Conservation (phyloP, 2,888 invertebrate species). For the Drosophila colorata region DNA sequence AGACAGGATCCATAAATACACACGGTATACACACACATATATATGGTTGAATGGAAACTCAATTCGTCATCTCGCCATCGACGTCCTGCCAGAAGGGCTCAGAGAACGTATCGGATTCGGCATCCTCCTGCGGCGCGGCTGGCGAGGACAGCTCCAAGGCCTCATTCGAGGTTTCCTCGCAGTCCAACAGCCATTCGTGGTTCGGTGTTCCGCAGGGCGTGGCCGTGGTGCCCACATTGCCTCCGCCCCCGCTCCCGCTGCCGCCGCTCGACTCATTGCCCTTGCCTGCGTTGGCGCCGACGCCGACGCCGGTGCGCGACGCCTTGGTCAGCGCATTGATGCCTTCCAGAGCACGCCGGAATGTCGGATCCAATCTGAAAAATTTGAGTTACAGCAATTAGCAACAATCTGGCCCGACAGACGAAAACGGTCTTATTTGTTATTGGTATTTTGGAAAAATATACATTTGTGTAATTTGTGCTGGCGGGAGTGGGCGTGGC, state of each 20-base stretch:
- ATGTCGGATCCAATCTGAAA: constrained; percentile 82
- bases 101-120: constrained; percentile 86
- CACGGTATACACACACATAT: neutral
- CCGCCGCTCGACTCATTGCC: constrained; percentile 11
- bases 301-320: constrained; percentile 41
- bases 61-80: constrained; percentile 86
- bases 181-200: constrained; percentile 81
- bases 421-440: too few species aligned
- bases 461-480: too few species aligned
- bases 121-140: constrained; percentile 83
- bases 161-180: constrained; percentile 82
- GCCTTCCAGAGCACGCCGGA: constrained; percentile 81
- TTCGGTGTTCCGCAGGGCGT: constrained; percentile 61
- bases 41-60: neutral
- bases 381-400: neutral
- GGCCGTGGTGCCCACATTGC: constrained; percentile 60
- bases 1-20: too few species aligned
- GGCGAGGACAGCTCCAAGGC: constrained; percentile 82
- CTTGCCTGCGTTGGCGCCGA: constrained; percentile 4
- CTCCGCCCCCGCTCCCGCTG: constrained; percentile 42
- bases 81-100: constrained; percentile 88
- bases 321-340: constrained; percentile 81
- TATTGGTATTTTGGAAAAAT: too few species aligned
- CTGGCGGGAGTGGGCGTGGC: too few species aligned
- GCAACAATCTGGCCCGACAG: neutral